Evolutionary conservation across 2,888 invertebrate genomes (phyloP).

Genomic region (Boloria selene): DNA sequence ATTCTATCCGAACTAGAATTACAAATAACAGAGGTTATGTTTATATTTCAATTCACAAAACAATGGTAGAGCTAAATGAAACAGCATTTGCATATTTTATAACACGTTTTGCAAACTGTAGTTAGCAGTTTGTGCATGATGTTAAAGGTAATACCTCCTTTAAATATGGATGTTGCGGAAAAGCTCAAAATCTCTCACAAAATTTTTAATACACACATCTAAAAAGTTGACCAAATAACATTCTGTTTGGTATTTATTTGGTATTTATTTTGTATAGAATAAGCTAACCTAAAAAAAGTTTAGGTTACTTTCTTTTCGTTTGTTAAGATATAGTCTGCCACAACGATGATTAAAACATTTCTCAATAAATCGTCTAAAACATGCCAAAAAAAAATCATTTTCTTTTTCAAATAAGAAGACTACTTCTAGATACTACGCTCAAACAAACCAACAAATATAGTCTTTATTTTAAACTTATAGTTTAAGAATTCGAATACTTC

Average conservation of each 20-base stretch:
- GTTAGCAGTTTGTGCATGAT: slow-evolving; percentile 7
- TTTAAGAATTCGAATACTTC: too few relatives aligned
- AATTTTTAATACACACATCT: slow-evolving; percentile 8
- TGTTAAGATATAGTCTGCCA: too few relatives aligned
- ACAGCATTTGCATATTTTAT: slow-evolving; percentile 20
- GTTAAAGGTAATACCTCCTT: slow-evolving; percentile 13
- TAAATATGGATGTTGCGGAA: slow-evolving; percentile 19
- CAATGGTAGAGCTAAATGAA: slow-evolving; percentile 9
- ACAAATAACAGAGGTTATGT: background rate
- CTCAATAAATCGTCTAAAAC: too few relatives aligned
- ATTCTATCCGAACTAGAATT: background rate
- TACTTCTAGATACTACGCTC: too few relatives aligned
- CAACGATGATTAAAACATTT: too few relatives aligned
- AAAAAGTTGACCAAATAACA: background rate
- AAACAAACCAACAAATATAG: too few relatives aligned
- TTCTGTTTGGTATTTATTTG: background rate
- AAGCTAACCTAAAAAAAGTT: too few relatives aligned
- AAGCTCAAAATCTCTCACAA: slow-evolving; percentile 3
- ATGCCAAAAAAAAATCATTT: too few relatives aligned
- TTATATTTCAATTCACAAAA: slow-evolving; percentile 7
- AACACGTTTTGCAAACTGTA: slow-evolving; percentile 13
- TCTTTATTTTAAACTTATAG: too few relatives aligned
- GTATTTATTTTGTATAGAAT: too few relatives aligned
- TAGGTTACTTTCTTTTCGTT: too few relatives aligned
- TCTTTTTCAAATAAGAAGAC: too few relatives aligned